phyloP scores from a whole-genome alignment of 2,888 invertebrate species.

The Rhagophthalmus giganteus region DNA sequence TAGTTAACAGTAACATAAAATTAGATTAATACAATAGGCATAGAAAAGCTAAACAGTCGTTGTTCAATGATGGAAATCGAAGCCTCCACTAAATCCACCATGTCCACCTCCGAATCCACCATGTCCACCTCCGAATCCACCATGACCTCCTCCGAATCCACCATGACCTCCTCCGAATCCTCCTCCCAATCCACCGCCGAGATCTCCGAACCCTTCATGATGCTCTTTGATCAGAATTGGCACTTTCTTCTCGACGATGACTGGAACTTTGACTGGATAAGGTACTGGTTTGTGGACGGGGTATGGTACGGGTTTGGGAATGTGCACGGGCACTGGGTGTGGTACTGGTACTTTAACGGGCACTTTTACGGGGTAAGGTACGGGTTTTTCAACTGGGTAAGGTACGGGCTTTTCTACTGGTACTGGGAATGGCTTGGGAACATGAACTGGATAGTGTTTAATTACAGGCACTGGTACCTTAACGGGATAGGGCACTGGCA shows the following conservation, averaged over 20 bases:
- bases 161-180: constrained; percentile 32
- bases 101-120: too few species aligned
- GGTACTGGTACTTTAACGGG: constrained; percentile 49
- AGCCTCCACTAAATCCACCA: too few species aligned
- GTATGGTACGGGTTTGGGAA: constrained; percentile 46
- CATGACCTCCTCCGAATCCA: constrained; percentile 1
- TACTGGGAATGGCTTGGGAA: constrained; percentile 56
- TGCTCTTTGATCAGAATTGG: constrained; percentile 40
- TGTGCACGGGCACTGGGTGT: constrained; percentile 41
- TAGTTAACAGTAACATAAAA: constrained; percentile 7
- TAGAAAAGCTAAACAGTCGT: constrained; percentile 10
- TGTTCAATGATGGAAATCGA: constrained; percentile 15
- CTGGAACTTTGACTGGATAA: constrained; percentile 56
- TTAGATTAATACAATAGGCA: not conserved
- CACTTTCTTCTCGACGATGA: constrained; percentile 50
- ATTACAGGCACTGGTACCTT: constrained; percentile 45
- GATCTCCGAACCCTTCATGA: constrained; percentile 9
- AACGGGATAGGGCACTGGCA: constrained; percentile 57
- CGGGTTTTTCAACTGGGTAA: constrained; percentile 58
- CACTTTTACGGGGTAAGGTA: constrained; percentile 52
- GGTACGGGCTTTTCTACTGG: constrained; percentile 58
- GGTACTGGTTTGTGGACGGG: constrained; percentile 53
- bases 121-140: constrained; percentile 32
- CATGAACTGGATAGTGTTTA: constrained; percentile 57
- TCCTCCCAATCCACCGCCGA: constrained; percentile 9